Evolutionary conservation across 2,888 invertebrate genomes (phyloP).

Genomic region (Sinelater perroti): DNA sequence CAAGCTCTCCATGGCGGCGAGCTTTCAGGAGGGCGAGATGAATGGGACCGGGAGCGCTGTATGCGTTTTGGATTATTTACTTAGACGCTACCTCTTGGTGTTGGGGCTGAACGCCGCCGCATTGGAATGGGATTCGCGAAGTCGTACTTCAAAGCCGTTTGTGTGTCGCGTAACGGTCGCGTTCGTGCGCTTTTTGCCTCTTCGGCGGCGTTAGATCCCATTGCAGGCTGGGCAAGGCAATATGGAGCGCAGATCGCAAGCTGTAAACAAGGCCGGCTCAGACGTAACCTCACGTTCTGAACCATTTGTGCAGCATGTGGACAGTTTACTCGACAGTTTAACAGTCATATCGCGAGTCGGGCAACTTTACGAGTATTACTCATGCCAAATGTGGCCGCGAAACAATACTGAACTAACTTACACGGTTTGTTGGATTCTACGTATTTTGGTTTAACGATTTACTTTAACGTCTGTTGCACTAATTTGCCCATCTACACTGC

Average conservation of each 20-base stretch:
- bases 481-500: slow-evolving; percentile 3
- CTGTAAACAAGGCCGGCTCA: slow-evolving; percentile 23
- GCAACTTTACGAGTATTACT: slow-evolving; percentile 35
- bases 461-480: neutral
- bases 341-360: slow-evolving; percentile 36
- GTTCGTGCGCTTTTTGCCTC: slow-evolving; percentile 3
- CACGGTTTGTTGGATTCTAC: slow-evolving; percentile 23
- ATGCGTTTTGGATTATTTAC: slow-evolving; percentile 30
- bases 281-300: slow-evolving; percentile 29
- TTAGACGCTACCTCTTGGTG: slow-evolving; percentile 12
- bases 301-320: slow-evolving; percentile 39
- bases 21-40: slow-evolving; percentile 25
- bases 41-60: slow-evolving; percentile 23
- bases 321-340: slow-evolving; percentile 35
- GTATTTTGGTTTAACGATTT: slow-evolving; percentile 14
- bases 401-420: slow-evolving; percentile 30
- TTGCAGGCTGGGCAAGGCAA: slow-evolving; percentile 7
- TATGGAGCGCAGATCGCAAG: slow-evolving; percentile 8
- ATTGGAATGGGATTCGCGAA: slow-evolving; percentile 5
- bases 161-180: slow-evolving; percentile 13
- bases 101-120: neutral
- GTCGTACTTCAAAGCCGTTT: slow-evolving; percentile 8
- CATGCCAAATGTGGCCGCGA: slow-evolving; percentile 38
- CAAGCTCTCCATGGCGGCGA: slow-evolving; percentile 32
- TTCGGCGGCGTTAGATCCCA: slow-evolving; percentile 1